Evolutionary conservation across 2,888 invertebrate genomes (phyloP).

Genomic region (Desoria tigrina): DNA sequence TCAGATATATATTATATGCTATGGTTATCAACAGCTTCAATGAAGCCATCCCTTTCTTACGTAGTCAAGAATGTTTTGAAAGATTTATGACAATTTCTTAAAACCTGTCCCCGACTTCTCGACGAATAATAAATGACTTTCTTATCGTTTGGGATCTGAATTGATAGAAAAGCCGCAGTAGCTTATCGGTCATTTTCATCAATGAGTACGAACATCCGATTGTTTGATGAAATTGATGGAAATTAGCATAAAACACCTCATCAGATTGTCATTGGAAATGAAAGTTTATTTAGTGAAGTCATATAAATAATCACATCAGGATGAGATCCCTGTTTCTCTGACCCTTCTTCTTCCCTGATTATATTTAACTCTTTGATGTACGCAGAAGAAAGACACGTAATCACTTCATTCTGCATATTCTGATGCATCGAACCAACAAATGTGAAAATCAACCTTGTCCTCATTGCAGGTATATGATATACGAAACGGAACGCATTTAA

Average conservation of each 20-base stretch:
- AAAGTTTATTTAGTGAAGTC: not conserved
- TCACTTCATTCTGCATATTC: slow-evolving; percentile 20
- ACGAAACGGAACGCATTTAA: slow-evolving; percentile 6
- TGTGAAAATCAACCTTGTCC: slow-evolving; percentile 23
- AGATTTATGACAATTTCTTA: too few species aligned
- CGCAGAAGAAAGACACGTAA: not conserved
- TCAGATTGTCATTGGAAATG: not conserved
- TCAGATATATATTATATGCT: too few species aligned
- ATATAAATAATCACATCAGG: too few species aligned
- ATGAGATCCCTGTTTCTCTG: not conserved
- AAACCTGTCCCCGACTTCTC: too few species aligned
- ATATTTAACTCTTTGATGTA: slow-evolving; percentile 9
- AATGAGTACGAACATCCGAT: not conserved
- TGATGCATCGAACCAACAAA: slow-evolving; percentile 12
- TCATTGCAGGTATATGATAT: slow-evolving; percentile 13
- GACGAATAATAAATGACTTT: too few species aligned
- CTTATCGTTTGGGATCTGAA: too few species aligned
- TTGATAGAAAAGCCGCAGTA: too few species aligned
- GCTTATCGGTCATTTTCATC: not conserved
- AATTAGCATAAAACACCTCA: not conserved
- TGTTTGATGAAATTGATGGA: not conserved
- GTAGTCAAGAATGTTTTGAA: too few species aligned
- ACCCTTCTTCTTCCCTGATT: slow-evolving; percentile 8
- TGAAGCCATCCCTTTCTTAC: too few species aligned
- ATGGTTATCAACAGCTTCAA: too few species aligned